Conservation (phyloP, 2,113 vertebrate species). For the Syngnathus typhle region DNA sequence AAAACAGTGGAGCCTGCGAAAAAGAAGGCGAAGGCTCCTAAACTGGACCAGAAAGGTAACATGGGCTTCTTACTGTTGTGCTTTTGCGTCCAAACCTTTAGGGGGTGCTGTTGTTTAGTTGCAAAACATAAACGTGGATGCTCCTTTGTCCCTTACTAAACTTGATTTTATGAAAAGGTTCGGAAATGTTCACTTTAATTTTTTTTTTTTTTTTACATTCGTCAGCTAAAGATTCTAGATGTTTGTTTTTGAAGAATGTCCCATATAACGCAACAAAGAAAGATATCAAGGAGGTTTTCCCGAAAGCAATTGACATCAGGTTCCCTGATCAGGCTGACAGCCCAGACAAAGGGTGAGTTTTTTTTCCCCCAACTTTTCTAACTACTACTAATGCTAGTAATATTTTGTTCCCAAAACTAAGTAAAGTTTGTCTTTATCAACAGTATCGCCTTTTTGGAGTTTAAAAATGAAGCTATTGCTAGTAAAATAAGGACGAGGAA, state of each 20-base stretch:
- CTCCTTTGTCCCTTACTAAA: not conserved
- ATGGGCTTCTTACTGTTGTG: too few species aligned
- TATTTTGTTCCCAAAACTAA: not conserved
- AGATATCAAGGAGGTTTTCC: conserved; percentile 78
- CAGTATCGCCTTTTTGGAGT: conserved; percentile 90
- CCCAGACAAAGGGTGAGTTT: conserved; percentile 76
- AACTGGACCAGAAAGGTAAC: conserved; percentile 78
- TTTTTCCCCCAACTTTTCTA: not conserved
- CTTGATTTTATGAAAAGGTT: not conserved
- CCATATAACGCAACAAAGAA: conserved; percentile 76
- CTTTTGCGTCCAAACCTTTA: not conserved
- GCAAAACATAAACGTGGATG: not conserved
- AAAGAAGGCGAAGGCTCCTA: conserved; percentile 28
- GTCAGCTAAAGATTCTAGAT: conserved; percentile 71
- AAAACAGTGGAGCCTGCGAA: conserved; percentile 36
- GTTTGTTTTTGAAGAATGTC: conserved; percentile 86
- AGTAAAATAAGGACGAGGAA: conserved; percentile 74
- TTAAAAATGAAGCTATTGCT: conserved; percentile 77
- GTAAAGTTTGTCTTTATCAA: not conserved
- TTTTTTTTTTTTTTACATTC: not conserved
- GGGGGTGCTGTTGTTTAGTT: not conserved
- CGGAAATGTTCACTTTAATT: not conserved
- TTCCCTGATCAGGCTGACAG: conserved; percentile 75
- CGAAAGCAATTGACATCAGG: conserved; percentile 72
- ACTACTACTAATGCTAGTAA: not conserved